Percentiles rank a stretch among this genome's conserved stretches.
phyloP scores from a whole-genome alignment of 2,797 vertebrate genomes.

The Calcarius lapponicus region DNA sequence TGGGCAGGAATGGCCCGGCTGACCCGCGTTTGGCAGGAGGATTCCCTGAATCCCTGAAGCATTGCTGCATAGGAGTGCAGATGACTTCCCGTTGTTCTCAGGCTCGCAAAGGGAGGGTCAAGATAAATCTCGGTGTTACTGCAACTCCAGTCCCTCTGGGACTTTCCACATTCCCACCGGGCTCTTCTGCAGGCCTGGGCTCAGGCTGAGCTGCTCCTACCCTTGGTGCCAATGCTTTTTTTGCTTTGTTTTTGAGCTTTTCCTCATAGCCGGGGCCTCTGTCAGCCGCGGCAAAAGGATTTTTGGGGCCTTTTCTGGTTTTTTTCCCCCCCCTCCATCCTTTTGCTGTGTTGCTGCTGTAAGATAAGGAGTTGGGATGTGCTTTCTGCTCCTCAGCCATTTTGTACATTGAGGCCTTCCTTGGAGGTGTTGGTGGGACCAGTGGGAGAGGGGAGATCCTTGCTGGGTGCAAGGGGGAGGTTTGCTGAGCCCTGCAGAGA shows the following conservation, averaged over 20 bases:
- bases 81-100: conserved; percentile 1
- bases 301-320: neutral
- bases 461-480: neutral
- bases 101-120: conserved; percentile 34
- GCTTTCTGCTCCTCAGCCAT: conserved; percentile 54
- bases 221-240: accelerated
- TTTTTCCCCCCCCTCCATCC: accelerated
- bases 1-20: neutral
- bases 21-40: neutral
- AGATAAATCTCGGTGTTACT: conserved; percentile 15
- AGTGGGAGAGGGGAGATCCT: neutral
- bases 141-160: conserved; percentile 61
- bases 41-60: neutral
- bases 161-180: conserved; percentile 23
- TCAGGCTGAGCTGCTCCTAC: neutral
- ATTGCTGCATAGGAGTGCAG: neutral
- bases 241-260: neutral
- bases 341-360: neutral
- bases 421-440: neutral
- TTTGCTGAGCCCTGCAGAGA: accelerated
- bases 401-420: conserved; percentile 33
- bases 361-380: neutral
- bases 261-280: neutral
- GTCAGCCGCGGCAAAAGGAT: accelerated
- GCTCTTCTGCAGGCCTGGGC: neutral